A percentile compares a stretch with the other conserved stretches of the same genome.
Conservation (phyloP, 1,140 invertebrate genomes). For the Pogonomyrmex barbatus region DNA sequence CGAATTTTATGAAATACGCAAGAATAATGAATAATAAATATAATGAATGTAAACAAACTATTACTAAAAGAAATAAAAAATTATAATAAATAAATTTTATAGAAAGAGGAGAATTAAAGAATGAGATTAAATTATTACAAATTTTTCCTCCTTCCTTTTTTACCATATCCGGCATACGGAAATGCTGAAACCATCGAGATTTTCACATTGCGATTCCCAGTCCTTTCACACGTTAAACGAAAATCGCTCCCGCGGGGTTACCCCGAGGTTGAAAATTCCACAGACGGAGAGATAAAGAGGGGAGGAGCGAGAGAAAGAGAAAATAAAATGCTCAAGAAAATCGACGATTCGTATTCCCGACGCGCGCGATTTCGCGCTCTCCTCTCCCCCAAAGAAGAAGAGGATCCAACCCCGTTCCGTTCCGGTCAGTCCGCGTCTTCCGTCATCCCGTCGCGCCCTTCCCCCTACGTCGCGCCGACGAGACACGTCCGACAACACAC, state of each 20-base stretch:
- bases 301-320: not conserved
- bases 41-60: not conserved
- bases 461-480: not conserved
- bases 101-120: not conserved
- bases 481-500: conserved; percentile 52
- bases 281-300: not conserved
- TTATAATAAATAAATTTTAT: not conserved
- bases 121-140: not conserved
- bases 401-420: conserved; percentile 31
- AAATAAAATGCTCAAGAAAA: not conserved
- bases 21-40: not conserved
- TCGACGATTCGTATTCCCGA: conserved; percentile 29
- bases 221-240: not conserved
- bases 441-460: conserved; percentile 42
- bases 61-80: too few relatives aligned
- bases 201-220: not conserved
- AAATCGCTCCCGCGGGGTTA: not conserved
- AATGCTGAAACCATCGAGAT: not conserved
- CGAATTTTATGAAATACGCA: not conserved
- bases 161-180: not conserved
- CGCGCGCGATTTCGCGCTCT: conserved; percentile 5
- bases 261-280: not conserved
- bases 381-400: conserved; percentile 12
- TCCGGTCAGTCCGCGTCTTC: conserved; percentile 23
- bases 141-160: not conserved